A percentile compares a stretch with the other conserved stretches of the same genome.
These are phyloP conservation scores for Mesorhabditis belari DNA, from an alignment of 2,888 invertebrate species.

Conservation along the genomic window DNA sequence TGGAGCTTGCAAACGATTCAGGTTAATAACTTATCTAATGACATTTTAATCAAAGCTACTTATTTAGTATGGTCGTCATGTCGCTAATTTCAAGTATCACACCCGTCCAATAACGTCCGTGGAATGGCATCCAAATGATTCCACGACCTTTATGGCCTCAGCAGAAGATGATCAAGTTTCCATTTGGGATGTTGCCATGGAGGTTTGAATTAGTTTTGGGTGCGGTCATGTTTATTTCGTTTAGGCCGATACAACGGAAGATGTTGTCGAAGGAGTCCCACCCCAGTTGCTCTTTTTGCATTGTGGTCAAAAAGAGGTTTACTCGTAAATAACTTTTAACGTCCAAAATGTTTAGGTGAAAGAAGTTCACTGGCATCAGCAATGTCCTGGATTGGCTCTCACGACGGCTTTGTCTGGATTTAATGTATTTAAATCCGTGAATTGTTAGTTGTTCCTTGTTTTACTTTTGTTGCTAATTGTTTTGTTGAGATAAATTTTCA, in stretches of 20 bases:
- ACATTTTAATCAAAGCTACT: neutral
- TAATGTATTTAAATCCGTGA: conserved; percentile 93
- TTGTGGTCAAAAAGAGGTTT: conserved; percentile 88
- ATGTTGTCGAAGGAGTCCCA: conserved; percentile 65
- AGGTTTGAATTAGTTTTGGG: conserved; percentile 55
- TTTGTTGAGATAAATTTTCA: no score
- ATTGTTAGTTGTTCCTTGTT: conserved; percentile 63
- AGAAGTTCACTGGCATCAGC: conserved; percentile 95
- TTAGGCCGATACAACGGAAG: conserved; percentile 15
- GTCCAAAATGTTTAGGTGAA: conserved; percentile 62
- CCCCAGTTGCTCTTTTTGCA: conserved; percentile 94
- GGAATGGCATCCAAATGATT: conserved; percentile 88
- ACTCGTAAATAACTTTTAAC: no score
- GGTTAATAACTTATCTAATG: conserved; percentile 44
- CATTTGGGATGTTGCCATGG: conserved; percentile 90
- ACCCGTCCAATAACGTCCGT: conserved; percentile 84
- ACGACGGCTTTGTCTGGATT: conserved; percentile 91
- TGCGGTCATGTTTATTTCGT: neutral
- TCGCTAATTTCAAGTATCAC: conserved; percentile 92
- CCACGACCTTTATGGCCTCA: conserved; percentile 83
- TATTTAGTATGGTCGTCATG: conserved; percentile 63
- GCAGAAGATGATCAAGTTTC: conserved; percentile 92
- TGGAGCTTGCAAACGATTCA: conserved; percentile 89
- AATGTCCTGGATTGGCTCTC: conserved; percentile 82
- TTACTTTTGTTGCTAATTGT: conserved; percentile 3